phyloP scores from a whole-genome alignment of 2,888 invertebrate genomes.

The Hypena proboscidalis region DNA sequence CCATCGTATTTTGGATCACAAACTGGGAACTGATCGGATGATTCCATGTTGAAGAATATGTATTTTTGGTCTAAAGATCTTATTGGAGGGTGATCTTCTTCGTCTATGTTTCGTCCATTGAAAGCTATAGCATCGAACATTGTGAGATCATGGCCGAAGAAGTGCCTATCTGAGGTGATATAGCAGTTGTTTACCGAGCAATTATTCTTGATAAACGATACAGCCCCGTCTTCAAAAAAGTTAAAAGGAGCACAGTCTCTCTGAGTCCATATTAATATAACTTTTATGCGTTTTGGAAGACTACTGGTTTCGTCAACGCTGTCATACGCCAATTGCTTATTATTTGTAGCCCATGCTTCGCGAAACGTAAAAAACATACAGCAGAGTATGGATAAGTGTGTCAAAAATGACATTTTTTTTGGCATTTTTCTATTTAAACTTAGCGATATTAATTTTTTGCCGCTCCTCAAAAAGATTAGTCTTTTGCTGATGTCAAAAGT shows the following conservation, averaged over 20 bases:
- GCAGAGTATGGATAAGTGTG: no score
- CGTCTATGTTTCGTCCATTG: slow-evolving; percentile 61
- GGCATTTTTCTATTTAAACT: no score
- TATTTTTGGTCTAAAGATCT: slow-evolving; percentile 68
- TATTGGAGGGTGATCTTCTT: slow-evolving; percentile 48
- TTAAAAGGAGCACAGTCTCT: slow-evolving; percentile 61
- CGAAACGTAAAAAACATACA: no score
- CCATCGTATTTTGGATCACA: slow-evolving; percentile 60
- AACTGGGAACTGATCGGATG: slow-evolving; percentile 67
- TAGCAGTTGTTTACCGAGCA: slow-evolving; percentile 69
- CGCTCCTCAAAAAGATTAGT: no score
- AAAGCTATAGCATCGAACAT: slow-evolving; percentile 71
- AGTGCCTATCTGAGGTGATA: slow-evolving; percentile 55
- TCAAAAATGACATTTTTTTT: no score
- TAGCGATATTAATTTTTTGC: no score
- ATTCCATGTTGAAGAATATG: slow-evolving; percentile 73
- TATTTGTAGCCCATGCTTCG: no score
- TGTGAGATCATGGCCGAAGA: slow-evolving; percentile 51
- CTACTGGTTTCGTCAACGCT: slow-evolving; percentile 55
- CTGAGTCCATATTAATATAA: slow-evolving; percentile 68
- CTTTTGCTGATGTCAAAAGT: no score
- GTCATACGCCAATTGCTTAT: no score
- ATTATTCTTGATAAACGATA: slow-evolving; percentile 62
- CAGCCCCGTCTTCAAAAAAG: slow-evolving; percentile 59
- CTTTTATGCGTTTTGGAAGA: slow-evolving; percentile 62